These are phyloP conservation scores for Chelonoidis abingdonii DNA, from an alignment of 2,113 vertebrate species.

Conservation along the genomic window DNA sequence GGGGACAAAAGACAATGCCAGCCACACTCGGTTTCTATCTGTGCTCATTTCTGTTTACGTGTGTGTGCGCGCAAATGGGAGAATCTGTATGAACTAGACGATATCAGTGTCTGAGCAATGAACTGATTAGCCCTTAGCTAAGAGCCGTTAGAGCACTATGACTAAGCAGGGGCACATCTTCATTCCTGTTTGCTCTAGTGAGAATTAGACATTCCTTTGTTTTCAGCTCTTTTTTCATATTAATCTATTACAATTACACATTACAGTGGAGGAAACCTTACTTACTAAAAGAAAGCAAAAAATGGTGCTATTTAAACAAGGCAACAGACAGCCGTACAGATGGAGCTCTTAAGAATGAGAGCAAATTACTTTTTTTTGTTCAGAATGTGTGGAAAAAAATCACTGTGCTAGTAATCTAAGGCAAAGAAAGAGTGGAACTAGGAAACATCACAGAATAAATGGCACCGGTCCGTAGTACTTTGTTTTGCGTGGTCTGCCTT, in stretches of 20 bases:
- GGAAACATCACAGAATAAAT: not conserved
- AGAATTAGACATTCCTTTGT: not conserved
- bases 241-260: not conserved
- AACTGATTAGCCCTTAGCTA: not conserved
- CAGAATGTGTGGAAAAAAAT: no score
- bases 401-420: no score
- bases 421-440: no score
- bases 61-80: not conserved
- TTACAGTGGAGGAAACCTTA: not conserved
- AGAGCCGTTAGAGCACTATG: not conserved
- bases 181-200: not conserved
- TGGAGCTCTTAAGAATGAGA: not conserved
- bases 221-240: not conserved
- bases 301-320: not conserved
- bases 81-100: not conserved
- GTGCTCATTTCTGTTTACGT: not conserved
- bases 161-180: not conserved
- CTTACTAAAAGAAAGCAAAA: not conserved
- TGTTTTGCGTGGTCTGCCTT: not conserved
- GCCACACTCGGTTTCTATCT: not conserved
- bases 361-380: no score
- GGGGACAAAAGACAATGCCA: not conserved
- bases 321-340: not conserved
- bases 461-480: not conserved
- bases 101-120: not conserved